A percentile compares a stretch with the other conserved stretches of the same genome.
phyloP scores from a whole-genome alignment of 2,797 vertebrate genomes.

The Girardinus metallicus region DNA sequence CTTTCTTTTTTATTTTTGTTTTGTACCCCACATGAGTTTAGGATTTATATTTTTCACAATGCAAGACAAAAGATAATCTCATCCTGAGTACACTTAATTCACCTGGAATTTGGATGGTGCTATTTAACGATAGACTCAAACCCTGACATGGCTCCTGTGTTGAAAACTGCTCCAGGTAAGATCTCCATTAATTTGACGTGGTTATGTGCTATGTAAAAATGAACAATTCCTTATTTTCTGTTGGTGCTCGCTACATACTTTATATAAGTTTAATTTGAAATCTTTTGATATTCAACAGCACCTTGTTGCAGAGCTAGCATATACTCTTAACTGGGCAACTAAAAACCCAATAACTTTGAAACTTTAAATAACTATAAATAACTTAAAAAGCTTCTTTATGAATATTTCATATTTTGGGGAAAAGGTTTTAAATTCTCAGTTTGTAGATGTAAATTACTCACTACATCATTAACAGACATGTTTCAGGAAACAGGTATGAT shows the following conservation, averaged over 20 bases:
- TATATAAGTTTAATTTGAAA: neutral
- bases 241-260: neutral
- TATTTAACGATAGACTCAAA: conserved; percentile 37
- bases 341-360: conserved; percentile 55
- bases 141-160: conserved; percentile 53
- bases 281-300: conserved; percentile 10
- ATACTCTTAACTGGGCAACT: conserved; percentile 42
- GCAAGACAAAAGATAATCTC: conserved; percentile 33
- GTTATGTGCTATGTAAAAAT: neutral
- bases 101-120: conserved; percentile 45
- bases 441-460: neutral
- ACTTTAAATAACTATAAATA: conserved; percentile 15
- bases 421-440: neutral
- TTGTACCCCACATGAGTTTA: conserved; percentile 22
- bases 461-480: neutral
- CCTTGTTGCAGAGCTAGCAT: conserved; percentile 4
- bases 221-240: neutral
- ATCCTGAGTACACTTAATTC: conserved; percentile 37
- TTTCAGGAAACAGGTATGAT: neutral
- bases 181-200: conserved; percentile 5
- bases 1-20: conserved; percentile 7
- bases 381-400: neutral
- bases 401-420: neutral
- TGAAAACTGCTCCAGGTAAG: conserved; percentile 71
- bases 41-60: conserved; percentile 60